Conservation (phyloP, 2,797 vertebrate genomes). For the Fistularia tabacaria region DNA sequence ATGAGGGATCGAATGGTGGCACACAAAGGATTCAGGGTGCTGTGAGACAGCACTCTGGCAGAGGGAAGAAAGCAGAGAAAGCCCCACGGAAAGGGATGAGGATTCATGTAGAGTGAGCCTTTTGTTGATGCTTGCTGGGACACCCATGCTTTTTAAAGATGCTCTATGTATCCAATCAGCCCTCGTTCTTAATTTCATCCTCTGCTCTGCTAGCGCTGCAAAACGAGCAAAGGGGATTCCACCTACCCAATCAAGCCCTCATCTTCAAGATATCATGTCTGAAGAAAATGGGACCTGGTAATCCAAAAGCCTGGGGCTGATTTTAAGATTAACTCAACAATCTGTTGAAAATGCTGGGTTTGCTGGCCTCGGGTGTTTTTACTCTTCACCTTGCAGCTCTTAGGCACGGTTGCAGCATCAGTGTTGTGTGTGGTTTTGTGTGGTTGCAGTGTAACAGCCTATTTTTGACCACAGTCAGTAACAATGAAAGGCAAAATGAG, state of each 20-base stretch:
- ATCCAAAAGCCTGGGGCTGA: slow-evolving; percentile 39
- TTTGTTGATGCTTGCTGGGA: slow-evolving; percentile 60
- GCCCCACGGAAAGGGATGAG: slow-evolving; percentile 41
- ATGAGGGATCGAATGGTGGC: slow-evolving; percentile 5
- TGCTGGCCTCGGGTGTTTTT: too few species aligned
- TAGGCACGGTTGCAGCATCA: too few species aligned
- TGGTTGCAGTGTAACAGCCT: too few species aligned
- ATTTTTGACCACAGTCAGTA: too few species aligned
- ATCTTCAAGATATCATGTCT: slow-evolving; percentile 42
- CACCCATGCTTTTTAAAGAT: slow-evolving; percentile 62
- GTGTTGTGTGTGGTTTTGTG: too few species aligned
- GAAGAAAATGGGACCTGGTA: slow-evolving; percentile 46
- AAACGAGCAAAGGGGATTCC: slow-evolving; percentile 47
- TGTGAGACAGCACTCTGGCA: slow-evolving; percentile 19
- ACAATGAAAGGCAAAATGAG: too few species aligned
- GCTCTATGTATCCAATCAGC: slow-evolving; percentile 48
- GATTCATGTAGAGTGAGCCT: slow-evolving; percentile 41
- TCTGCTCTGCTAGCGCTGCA: slow-evolving; percentile 40
- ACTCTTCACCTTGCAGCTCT: too few species aligned
- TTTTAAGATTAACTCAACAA: slow-evolving; percentile 29
- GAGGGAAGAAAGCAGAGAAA: slow-evolving; percentile 39
- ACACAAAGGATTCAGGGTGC: slow-evolving; percentile 29
- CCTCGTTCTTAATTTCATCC: slow-evolving; percentile 53
- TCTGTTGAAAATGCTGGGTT: neutral
- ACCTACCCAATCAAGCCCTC: slow-evolving; percentile 39